A percentile compares a stretch with the other conserved stretches of the same genome.
Evolutionary conservation across 2,113 vertebrate genomes (phyloP).

Genomic region (Prionailurus bengalensis): DNA sequence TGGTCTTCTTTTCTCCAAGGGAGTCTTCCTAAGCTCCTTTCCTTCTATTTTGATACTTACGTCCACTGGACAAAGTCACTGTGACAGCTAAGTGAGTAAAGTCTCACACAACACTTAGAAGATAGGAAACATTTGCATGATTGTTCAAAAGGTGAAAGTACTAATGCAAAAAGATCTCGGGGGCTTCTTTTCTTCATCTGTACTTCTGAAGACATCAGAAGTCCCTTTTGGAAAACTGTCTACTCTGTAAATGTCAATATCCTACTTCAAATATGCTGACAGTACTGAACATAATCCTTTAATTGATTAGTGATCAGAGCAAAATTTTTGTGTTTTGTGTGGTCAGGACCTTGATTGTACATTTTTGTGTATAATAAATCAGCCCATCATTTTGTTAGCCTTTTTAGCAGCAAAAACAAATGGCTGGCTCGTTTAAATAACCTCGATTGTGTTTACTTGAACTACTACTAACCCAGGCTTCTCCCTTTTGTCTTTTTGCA

Average conservation of each 20-base stretch:
- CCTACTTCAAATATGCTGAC: background rate
- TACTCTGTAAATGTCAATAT: background rate
- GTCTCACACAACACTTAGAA: background rate
- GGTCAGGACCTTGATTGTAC: background rate
- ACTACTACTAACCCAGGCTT: background rate
- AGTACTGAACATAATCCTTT: background rate
- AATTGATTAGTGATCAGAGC: background rate
- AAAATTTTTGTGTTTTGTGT: background rate
- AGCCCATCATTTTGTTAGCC: background rate
- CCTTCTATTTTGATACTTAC: background rate
- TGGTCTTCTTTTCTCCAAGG: background rate
- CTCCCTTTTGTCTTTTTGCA: background rate
- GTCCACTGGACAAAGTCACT: background rate
- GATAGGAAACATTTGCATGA: background rate
- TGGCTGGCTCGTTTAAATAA: background rate
- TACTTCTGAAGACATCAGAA: background rate
- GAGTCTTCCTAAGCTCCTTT: background rate
- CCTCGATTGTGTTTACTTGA: background rate
- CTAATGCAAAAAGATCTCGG: background rate
- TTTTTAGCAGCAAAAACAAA: background rate
- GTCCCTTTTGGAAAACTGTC: background rate
- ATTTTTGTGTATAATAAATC: background rate
- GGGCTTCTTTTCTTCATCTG: background rate
- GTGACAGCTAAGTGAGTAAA: background rate
- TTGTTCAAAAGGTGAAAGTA: background rate